Evolutionary conservation across 2,888 invertebrate species (phyloP).

Genomic region (Lepeophtheirus nordmannii): DNA sequence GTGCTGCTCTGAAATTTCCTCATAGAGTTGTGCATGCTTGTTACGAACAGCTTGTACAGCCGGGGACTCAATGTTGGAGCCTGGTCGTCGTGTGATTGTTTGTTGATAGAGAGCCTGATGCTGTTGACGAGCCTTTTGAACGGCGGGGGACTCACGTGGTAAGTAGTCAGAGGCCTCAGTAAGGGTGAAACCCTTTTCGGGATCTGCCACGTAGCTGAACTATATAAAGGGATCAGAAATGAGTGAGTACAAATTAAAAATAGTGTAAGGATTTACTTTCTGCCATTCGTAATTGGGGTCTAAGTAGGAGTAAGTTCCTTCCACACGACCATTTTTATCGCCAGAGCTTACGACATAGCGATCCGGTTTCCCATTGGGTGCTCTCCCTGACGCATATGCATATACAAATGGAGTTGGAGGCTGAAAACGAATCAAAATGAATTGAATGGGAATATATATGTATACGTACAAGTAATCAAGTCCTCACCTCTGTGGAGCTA

Average conservation of each 20-base stretch:
- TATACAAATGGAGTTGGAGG: slow-evolving; percentile 13
- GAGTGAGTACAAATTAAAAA: background rate
- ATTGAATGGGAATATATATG: background rate
- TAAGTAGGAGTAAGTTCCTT: slow-evolving; percentile 13
- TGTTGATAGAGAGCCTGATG: slow-evolving; percentile 10
- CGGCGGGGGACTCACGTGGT: slow-evolving; percentile 6
- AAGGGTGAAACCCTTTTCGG: slow-evolving; percentile 12
- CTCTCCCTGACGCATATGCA: slow-evolving; percentile 12
- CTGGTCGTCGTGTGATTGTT: background rate
- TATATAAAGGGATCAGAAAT: background rate
- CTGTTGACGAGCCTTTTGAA: background rate
- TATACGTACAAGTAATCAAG: background rate
- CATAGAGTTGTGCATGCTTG: background rate
- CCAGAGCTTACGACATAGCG: slow-evolving; percentile 12
- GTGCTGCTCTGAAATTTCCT: background rate
- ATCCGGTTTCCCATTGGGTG: slow-evolving; percentile 19
- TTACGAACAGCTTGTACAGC: background rate
- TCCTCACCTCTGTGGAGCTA: background rate
- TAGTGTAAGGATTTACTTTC: background rate
- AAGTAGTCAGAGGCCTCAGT: slow-evolving; percentile 2
- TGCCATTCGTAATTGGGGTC: slow-evolving; percentile 20
- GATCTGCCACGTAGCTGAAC: slow-evolving; percentile 17
- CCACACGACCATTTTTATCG: slow-evolving; percentile 5
- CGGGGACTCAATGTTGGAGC: background rate
- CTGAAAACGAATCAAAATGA: background rate